Evolutionary conservation across 2,113 vertebrate genomes (phyloP).

Genomic region (Agapornis roseicollis): DNA sequence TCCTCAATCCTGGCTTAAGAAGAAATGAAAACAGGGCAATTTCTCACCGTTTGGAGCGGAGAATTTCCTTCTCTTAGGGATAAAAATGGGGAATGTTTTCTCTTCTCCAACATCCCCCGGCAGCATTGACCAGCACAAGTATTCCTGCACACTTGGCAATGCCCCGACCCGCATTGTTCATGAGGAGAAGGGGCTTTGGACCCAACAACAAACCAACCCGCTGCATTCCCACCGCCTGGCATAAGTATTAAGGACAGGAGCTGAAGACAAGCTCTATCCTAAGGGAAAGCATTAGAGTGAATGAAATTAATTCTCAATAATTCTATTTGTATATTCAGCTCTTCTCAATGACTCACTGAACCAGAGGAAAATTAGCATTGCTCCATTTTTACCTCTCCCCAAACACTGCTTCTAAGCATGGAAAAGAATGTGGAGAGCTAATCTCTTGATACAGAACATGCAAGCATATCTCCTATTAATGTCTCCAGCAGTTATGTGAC

Average conservation of each 20-base stretch:
- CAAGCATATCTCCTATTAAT: background rate
- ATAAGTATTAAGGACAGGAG: accelerated
- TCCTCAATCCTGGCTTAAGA: background rate
- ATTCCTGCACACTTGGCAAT: background rate
- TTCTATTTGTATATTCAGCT: accelerated
- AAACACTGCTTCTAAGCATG: background rate
- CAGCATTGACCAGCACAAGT: accelerated
- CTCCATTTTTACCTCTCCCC: background rate
- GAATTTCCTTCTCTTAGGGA: background rate
- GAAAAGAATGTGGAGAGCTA: background rate
- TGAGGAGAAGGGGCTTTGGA: background rate
- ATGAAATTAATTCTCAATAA: background rate
- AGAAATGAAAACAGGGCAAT: background rate
- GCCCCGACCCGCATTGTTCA: accelerated
- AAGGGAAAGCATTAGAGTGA: background rate
- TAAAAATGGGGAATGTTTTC: background rate
- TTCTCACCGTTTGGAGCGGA: accelerated
- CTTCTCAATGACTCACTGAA: background rate
- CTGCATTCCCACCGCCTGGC: background rate
- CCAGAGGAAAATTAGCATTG: background rate
- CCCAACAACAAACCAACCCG: background rate
- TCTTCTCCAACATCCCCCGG: background rate
- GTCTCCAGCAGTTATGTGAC: background rate
- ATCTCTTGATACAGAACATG: accelerated
- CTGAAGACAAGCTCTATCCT: background rate